Evolutionary conservation across 2,888 invertebrate genomes (phyloP).

Genomic region (Phrixothrix hirtus): DNA sequence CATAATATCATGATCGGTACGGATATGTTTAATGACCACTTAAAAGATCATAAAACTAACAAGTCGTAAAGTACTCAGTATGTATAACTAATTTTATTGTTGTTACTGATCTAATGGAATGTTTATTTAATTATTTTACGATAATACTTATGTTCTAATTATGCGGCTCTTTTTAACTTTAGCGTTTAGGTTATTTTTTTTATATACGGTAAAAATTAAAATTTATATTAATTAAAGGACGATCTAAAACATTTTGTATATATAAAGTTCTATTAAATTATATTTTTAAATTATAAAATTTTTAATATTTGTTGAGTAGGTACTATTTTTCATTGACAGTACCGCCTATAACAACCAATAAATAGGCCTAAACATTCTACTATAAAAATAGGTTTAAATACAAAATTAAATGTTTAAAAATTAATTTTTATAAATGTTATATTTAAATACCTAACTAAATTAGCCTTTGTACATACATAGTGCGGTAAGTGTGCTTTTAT

Average conservation of each 20-base stretch:
- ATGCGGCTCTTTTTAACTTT: constrained; percentile 7
- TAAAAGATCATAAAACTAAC: constrained; percentile 47
- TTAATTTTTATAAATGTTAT: too few relatives aligned
- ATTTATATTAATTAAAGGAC: neutral
- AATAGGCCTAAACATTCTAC: too few relatives aligned
- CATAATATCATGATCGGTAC: constrained; percentile 41
- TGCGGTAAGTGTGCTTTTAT: too few relatives aligned
- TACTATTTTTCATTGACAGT: too few relatives aligned
- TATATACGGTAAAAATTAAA: neutral
- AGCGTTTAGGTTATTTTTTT: neutral
- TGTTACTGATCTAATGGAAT: constrained; percentile 22
- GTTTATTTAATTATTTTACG: constrained; percentile 23
- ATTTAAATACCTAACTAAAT: too few relatives aligned
- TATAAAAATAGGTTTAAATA: too few relatives aligned
- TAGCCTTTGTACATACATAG: too few relatives aligned
- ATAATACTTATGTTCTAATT: constrained; percentile 13
- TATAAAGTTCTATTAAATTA: too few relatives aligned
- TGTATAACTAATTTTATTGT: constrained; percentile 30
- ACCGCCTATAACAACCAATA: too few relatives aligned
- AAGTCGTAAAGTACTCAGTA: constrained; percentile 31
- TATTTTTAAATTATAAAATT: too few relatives aligned
- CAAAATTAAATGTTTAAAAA: too few relatives aligned
- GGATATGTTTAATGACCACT: constrained; percentile 46
- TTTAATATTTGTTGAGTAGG: too few relatives aligned
- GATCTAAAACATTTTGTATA: neutral